phyloP scores from a whole-genome alignment of 1,140 invertebrate genomes.

The Mizuhopecten yessoensis region DNA sequence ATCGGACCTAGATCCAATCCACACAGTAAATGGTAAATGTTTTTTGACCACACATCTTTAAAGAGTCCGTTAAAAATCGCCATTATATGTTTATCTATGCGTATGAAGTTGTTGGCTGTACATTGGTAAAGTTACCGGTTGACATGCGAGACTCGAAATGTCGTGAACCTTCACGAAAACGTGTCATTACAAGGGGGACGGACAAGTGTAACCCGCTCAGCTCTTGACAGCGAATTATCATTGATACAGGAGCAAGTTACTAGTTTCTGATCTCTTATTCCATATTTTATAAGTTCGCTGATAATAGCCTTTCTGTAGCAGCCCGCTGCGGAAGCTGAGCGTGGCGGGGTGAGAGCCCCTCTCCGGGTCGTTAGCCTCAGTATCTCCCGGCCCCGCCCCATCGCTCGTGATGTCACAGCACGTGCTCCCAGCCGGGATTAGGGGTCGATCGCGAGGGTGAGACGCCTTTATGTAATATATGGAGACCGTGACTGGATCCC shows the following conservation, averaged over 20 bases:
- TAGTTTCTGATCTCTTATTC: background rate
- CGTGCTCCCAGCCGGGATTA: background rate
- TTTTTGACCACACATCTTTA: too few relatives aligned
- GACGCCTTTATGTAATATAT: slow-evolving; percentile 3
- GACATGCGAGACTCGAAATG: background rate
- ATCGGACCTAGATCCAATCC: background rate
- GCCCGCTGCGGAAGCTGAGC: background rate
- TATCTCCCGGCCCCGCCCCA: background rate
- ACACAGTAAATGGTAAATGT: too few relatives aligned
- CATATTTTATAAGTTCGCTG: background rate
- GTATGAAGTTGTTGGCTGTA: too few relatives aligned
- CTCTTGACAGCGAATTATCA: slow-evolving; percentile 17
- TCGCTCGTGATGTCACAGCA: background rate
- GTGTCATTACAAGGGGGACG: background rate
- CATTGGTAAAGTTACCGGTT: background rate
- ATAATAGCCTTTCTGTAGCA: background rate
- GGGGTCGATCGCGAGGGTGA: background rate
- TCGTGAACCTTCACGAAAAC: background rate
- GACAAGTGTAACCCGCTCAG: background rate
- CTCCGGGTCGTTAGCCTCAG: background rate
- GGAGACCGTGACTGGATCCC: background rate
- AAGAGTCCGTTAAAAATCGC: too few relatives aligned
- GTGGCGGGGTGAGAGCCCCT: background rate
- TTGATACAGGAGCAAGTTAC: slow-evolving; percentile 14
- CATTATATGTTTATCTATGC: too few relatives aligned